Conservation (phyloP, 1,140 invertebrate species). For the Dufourea novaeangliae region DNA sequence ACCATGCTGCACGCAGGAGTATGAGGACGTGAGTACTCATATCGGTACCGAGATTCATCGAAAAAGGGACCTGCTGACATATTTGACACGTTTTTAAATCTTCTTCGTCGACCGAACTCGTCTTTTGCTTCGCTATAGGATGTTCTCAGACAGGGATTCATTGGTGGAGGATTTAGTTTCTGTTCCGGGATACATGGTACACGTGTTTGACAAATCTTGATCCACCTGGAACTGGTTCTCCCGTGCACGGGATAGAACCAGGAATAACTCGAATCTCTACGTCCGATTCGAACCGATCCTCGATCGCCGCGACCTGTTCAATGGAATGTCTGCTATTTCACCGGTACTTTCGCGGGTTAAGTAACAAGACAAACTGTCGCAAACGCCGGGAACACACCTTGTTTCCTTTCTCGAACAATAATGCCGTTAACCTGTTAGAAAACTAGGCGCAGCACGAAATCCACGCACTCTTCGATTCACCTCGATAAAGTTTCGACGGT, state of each 20-base stretch:
- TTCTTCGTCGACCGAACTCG: too few species aligned
- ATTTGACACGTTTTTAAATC: conserved; percentile 20
- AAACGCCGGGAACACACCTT: conserved; percentile 4
- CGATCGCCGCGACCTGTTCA: not conserved
- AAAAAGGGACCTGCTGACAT: conserved; percentile 15
- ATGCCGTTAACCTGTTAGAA: conserved; percentile 40
- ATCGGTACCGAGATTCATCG: not conserved
- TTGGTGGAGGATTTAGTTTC: not conserved
- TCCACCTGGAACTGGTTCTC: conserved; percentile 15
- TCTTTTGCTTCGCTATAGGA: too few species aligned
- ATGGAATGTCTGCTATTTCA: conserved; percentile 48
- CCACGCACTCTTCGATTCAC: conserved; percentile 27
- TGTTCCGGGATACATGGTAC: not conserved
- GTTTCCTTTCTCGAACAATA: not conserved
- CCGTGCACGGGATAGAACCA: too few species aligned
- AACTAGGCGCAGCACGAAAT: too few species aligned
- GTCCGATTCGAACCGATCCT: not conserved
- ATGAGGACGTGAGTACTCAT: conserved; percentile 62
- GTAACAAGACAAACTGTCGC: conserved; percentile 47
- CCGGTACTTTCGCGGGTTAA: conserved; percentile 51
- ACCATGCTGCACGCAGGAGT: conserved; percentile 40
- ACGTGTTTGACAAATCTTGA: conserved; percentile 43
- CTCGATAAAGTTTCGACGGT: conserved; percentile 51
- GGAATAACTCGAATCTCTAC: conserved; percentile 11
- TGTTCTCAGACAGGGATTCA: too few species aligned